These are phyloP conservation scores for Abrostola triplasia DNA, from an alignment of 2,888 invertebrate species.

Conservation along the genomic window DNA sequence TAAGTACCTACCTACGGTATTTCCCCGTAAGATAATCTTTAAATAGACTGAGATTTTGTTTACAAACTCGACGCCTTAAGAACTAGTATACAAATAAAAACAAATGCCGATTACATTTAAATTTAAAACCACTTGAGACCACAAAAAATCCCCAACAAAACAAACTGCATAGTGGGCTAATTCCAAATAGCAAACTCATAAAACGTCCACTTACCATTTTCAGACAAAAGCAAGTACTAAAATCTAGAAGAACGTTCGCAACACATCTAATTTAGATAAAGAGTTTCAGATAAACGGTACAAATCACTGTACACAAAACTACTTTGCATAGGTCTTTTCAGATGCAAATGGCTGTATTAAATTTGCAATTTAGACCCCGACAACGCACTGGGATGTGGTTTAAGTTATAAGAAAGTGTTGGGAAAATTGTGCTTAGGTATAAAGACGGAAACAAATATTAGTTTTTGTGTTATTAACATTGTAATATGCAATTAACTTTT, in stretches of 20 bases:
- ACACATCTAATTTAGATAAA: conserved; percentile 83
- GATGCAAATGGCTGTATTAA: conserved; percentile 87
- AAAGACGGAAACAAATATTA: too few species aligned
- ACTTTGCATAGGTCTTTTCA: conserved; percentile 82
- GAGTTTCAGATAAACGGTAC: conserved; percentile 81
- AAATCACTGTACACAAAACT: conserved; percentile 83
- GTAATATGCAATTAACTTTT: too few species aligned
- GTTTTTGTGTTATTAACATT: too few species aligned
- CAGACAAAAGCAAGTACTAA: conserved; percentile 63
- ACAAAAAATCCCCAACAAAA: conserved; percentile 28
- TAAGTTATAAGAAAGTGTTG: conserved; percentile 48
- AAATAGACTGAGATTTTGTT: background rate
- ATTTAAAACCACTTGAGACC: conserved; percentile 36
- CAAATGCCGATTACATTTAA: conserved; percentile 41
- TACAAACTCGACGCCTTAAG: background rate
- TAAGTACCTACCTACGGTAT: too few species aligned
- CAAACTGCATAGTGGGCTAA: conserved; percentile 34
- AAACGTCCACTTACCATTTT: conserved; percentile 54
- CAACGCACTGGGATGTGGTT: conserved; percentile 66
- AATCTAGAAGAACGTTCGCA: conserved; percentile 56
- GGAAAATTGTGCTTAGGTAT: too few species aligned
- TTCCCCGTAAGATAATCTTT: too few species aligned
- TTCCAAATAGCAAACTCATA: conserved; percentile 39
- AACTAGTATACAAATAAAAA: conserved; percentile 7
- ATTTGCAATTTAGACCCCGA: conserved; percentile 86